Evolutionary conservation across 2,888 invertebrate genomes (phyloP).

Genomic region (Yponomeuta evonymella): DNA sequence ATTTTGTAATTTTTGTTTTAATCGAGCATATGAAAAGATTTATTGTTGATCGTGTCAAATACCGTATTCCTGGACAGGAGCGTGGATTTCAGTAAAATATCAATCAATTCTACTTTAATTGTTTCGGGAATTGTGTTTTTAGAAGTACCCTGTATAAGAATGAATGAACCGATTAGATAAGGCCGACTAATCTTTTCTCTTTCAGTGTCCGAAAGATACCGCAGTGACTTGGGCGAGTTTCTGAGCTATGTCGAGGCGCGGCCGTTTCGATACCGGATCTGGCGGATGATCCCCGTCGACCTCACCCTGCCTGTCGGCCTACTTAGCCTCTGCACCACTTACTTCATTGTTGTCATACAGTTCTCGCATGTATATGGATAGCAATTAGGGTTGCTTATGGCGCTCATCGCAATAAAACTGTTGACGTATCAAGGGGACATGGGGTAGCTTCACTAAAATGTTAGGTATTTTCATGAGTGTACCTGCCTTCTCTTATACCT

Average conservation of each 20-base stretch:
- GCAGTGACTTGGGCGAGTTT: slow-evolving; percentile 1
- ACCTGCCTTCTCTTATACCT: too few species aligned
- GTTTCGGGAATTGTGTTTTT: too few species aligned
- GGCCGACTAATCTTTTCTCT: not conserved
- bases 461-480: too few species aligned
- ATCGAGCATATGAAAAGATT: too few species aligned
- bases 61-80: too few species aligned
- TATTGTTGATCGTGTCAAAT: too few species aligned
- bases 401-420: not conserved
- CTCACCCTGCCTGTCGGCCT: slow-evolving; percentile 14
- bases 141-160: too few species aligned
- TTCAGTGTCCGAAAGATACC: not conserved
- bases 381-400: not conserved
- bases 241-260: slow-evolving; percentile 12
- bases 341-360: slow-evolving; percentile 17
- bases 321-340: slow-evolving; percentile 15
- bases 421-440: not conserved
- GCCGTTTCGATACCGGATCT: slow-evolving; percentile 11
- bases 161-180: too few species aligned
- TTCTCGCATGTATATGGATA: slow-evolving; percentile 11
- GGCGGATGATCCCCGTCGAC: slow-evolving; percentile 15
- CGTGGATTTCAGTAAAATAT: too few species aligned
- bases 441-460: too few species aligned
- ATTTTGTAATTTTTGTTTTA: too few species aligned
- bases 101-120: too few species aligned